Evolutionary conservation across 2,888 invertebrate species (phyloP), one percentile per base, ranked within the genome.

Genomic region (Cristatella mucedo): DNA sequence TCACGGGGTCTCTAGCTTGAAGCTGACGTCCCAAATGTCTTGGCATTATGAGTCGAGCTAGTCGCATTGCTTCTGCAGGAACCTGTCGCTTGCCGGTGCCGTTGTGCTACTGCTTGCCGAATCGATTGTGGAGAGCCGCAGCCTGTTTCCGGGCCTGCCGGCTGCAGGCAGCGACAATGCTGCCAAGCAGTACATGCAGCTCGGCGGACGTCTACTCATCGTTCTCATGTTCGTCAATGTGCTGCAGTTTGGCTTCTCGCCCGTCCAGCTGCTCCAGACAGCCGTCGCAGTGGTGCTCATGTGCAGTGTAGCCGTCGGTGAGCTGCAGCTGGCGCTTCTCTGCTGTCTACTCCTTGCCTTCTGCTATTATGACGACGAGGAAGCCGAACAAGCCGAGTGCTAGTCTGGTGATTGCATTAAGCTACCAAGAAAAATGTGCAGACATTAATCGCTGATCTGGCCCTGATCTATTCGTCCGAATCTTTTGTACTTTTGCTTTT

Each of bases 151-250:
- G 33, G 97, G 97, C 29, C 68, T 73, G 5, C 73, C 73, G 4
- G 68, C 70, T 1, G 55, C 71, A 42, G 74, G 74, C 39, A n/a
- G n/a, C n/a, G n/a, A n/a, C n/a, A n/a, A n/a, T n/a, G n/a, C n/a
- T n/a, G n/a, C n/a, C n/a, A n/a, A n/a, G n/a, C n/a, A n/a, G n/a
- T n/a, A n/a, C n/a, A n/a, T 93, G 58, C 91, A 95, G 70, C 73
- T 99, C 24, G 85, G 87, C 40, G 97, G 97, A 26, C 76, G 97
- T 52, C 76, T 95, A 49, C 74, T 97, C 40, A 73, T 99, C 42
- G 91, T 95, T 19, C 91, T 97, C 68, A 99, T 99, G 97, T 97
- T 97, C 67, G 76, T 93, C 57, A 95, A 95, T 7, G 73, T 97
- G 40, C 76, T 97, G 47, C 76, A 91, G 57, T 84, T 95, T 59